These are phyloP conservation scores for Eledona agricola DNA, from an alignment of 2,888 invertebrate genomes.

Conservation along the genomic window DNA sequence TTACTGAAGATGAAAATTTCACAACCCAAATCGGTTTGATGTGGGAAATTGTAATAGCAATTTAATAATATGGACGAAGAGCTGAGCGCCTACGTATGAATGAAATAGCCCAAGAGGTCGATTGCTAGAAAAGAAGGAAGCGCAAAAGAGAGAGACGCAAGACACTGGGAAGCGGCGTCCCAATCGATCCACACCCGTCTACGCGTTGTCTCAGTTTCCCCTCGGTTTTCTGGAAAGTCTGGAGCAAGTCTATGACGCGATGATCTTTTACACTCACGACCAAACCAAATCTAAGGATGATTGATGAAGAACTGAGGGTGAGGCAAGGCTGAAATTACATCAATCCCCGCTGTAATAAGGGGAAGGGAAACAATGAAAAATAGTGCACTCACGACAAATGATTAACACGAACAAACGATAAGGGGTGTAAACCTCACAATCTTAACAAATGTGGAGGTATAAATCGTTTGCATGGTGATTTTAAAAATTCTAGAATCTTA, in stretches of 20 bases:
- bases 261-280: conserved; percentile 10
- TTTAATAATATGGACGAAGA: too few relatives aligned
- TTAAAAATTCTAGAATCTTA: too few relatives aligned
- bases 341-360: too few relatives aligned
- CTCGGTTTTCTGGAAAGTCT: conserved; percentile 21
- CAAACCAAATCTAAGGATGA: conserved; percentile 23
- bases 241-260: conserved; percentile 20
- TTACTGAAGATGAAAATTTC: too few relatives aligned
- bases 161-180: conserved; percentile 16
- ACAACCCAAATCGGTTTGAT: not conserved
- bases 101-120: conserved; percentile 31
- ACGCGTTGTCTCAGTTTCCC: conserved; percentile 26
- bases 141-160: not conserved
- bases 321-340: too few relatives aligned
- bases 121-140: conserved; percentile 7
- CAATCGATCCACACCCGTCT: conserved; percentile 32
- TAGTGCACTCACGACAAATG: too few relatives aligned
- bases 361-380: too few relatives aligned
- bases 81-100: conserved; percentile 31
- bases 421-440: too few relatives aligned
- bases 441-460: too few relatives aligned
- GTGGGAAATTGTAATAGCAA: too few relatives aligned
- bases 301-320: conserved; percentile 23
- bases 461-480: too few relatives aligned
- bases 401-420: too few relatives aligned